Evolutionary conservation across 1,140 invertebrate genomes (phyloP).

Genomic region (Bactericera cockerelli): DNA sequence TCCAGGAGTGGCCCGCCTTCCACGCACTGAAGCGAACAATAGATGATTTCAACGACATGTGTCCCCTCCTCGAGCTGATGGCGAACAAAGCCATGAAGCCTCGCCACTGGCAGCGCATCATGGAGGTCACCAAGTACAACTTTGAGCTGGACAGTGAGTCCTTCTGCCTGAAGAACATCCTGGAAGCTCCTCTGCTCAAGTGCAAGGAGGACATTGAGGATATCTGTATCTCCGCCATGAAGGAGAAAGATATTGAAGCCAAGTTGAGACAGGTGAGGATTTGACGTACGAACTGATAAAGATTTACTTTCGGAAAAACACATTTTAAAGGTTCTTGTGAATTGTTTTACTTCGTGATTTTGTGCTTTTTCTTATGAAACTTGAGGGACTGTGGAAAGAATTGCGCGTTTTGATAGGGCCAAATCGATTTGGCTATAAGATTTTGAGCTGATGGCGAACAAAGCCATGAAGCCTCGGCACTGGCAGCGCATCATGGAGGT

Average conservation of each 20-base stretch:
- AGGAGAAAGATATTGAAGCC: constrained; percentile 94
- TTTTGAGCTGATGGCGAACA: constrained; percentile 97
- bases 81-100: constrained; percentile 96
- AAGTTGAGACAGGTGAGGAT: constrained; percentile 76
- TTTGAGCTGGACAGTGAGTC: constrained; percentile 88
- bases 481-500: constrained; percentile 92
- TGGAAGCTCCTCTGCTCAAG: constrained; percentile 83
- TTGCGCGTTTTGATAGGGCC: no score
- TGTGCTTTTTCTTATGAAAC: no score
- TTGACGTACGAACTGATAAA: no score
- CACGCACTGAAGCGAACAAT: constrained; percentile 90
- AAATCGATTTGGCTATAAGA: no score
- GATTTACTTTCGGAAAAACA: no score
- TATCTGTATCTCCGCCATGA: constrained; percentile 94
- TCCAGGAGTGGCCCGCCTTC: constrained; percentile 96
- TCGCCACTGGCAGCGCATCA: constrained; percentile 88
- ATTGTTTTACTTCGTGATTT: no score
- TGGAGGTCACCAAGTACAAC: constrained; percentile 73
- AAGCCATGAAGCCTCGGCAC: constrained; percentile 92
- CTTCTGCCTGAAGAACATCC: constrained; percentile 86
- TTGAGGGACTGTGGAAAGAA: no score
- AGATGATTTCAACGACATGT: constrained; percentile 96
- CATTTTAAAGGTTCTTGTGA: no score
- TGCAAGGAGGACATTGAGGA: constrained; percentile 97
- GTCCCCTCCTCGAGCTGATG: constrained; percentile 87